Evolutionary conservation across 2,888 invertebrate genomes (phyloP).

Genomic region (Mystacides longicornis): DNA sequence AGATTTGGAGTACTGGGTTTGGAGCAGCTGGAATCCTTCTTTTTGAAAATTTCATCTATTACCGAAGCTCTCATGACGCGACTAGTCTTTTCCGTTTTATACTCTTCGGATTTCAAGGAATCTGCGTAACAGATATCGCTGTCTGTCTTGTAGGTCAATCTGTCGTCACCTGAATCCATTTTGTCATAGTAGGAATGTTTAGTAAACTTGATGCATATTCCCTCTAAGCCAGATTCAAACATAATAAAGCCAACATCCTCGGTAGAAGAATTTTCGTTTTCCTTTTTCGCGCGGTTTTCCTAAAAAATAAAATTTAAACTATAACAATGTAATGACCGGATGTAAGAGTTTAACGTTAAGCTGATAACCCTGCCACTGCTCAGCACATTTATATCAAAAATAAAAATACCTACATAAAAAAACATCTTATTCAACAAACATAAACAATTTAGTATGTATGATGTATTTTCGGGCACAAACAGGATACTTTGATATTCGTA

Average conservation of each 20-base stretch:
- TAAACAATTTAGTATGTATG: too few species aligned
- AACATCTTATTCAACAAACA: too few species aligned
- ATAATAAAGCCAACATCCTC: slow-evolving; percentile 84
- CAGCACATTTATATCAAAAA: too few species aligned
- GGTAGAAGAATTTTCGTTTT: slow-evolving; percentile 30
- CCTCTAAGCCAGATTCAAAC: slow-evolving; percentile 94
- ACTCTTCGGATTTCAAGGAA: slow-evolving; percentile 44
- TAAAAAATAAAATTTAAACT: slow-evolving; percentile 18
- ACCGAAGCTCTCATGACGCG: slow-evolving; percentile 36
- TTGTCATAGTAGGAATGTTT: slow-evolving; percentile 74
- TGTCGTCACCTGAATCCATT: slow-evolving; percentile 55
- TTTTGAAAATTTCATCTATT: slow-evolving; percentile 44
- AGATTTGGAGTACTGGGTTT: slow-evolving; percentile 54
- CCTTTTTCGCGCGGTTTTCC: slow-evolving; percentile 16
- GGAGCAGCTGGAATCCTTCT: slow-evolving; percentile 50
- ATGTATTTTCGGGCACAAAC: too few species aligned
- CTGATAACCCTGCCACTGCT: too few species aligned
- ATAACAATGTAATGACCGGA: too few species aligned
- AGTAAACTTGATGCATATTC: slow-evolving; percentile 68
- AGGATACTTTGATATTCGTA: too few species aligned
- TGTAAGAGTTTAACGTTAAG: too few species aligned
- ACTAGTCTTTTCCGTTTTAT: slow-evolving; percentile 35
- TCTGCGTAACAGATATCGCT: slow-evolving; percentile 41
- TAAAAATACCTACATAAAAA: too few species aligned
- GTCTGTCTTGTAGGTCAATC: slow-evolving; percentile 36